phyloP scores from a whole-genome alignment of 2,797 vertebrate genomes.

The Acanthis flammea region DNA sequence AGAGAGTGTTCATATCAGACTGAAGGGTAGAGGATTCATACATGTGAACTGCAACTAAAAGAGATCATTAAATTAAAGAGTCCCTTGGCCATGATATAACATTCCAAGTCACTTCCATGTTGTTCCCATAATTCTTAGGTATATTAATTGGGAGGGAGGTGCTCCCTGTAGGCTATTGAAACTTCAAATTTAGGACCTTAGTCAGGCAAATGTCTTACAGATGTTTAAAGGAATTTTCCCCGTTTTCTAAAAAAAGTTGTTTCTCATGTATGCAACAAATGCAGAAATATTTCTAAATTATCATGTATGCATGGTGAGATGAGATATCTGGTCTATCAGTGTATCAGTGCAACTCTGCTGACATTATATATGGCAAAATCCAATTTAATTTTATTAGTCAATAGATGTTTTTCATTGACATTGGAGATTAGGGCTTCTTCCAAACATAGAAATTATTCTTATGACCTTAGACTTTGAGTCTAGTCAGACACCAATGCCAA shows the following conservation, averaged over 20 bases:
- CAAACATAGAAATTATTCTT: not conserved
- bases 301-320: not conserved
- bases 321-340: not conserved
- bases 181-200: slow-evolving; percentile 36
- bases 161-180: slow-evolving; percentile 36
- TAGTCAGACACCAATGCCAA: not conserved
- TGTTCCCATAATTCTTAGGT: slow-evolving; percentile 48
- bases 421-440: not conserved
- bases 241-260: not conserved
- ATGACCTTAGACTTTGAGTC: not conserved
- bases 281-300: not conserved
- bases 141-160: slow-evolving; percentile 50
- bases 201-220: not conserved
- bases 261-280: not conserved
- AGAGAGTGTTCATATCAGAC: slow-evolving; percentile 35
- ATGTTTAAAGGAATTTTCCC: not conserved
- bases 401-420: not conserved
- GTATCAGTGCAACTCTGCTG: not conserved
- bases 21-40: slow-evolving; percentile 57
- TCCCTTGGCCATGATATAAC: slow-evolving; percentile 49
- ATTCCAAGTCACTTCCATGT: slow-evolving; percentile 35
- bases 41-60: slow-evolving; percentile 52
- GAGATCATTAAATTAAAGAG: slow-evolving; percentile 52
- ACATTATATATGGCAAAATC: not conserved
- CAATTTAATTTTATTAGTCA: not conserved